Evolutionary conservation across 2,888 invertebrate genomes (phyloP).

Genomic region (Antheraea assamensis): DNA sequence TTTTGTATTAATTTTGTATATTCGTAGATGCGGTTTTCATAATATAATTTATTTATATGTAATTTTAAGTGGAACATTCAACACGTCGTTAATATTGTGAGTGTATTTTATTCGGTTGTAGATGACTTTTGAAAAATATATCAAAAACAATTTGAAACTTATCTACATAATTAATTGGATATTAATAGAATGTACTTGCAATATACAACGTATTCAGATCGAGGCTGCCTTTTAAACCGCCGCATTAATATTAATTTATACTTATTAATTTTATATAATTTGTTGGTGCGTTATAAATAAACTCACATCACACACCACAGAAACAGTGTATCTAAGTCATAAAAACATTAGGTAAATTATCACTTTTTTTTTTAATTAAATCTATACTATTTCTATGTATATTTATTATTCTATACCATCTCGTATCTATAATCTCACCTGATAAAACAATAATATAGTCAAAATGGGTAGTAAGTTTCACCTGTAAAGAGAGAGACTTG

Average conservation of each 20-base stretch:
- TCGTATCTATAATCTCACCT: background rate
- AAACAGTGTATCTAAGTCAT: constrained; percentile 11
- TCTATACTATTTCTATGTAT: background rate
- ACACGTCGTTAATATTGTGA: constrained; percentile 49
- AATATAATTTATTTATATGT: constrained; percentile 80
- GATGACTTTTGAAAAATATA: background rate
- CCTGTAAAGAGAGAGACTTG: background rate
- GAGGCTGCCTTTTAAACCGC: constrained; percentile 12
- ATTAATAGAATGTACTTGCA: background rate
- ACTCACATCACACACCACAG: background rate
- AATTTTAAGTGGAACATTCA: constrained; percentile 63
- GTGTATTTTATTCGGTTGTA: constrained; percentile 44
- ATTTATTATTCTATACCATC: background rate
- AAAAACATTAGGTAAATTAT: background rate
- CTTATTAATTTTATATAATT: constrained; percentile 1
- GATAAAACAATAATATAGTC: background rate
- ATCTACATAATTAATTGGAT: too few relatives aligned
- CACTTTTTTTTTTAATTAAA: background rate
- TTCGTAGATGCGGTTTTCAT: constrained; percentile 76
- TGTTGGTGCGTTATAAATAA: background rate
- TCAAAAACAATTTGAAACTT: background rate
- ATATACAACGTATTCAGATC: constrained; percentile 16
- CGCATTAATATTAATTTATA: background rate
- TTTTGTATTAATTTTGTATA: constrained; percentile 81
- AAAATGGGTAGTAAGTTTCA: background rate